Base-by-base conservation (phyloP, 2,797 vertebrate genomes). In the Pangasius krempfi region DNA sequence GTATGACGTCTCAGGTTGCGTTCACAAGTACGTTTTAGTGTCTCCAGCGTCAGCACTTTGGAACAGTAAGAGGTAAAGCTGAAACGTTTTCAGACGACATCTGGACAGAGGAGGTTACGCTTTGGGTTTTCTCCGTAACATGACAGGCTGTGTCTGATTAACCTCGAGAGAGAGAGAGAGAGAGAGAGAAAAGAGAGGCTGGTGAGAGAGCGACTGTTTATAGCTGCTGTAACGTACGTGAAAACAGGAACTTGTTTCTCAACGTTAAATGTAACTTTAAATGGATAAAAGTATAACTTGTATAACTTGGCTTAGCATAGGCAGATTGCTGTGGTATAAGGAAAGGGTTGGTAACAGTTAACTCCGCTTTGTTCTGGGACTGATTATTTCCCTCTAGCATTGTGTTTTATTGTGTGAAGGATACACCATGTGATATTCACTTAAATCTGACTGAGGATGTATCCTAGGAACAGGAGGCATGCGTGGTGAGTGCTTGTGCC, bases 401-500 rank as follows among this genome's bases (percentile, higher is more conserved):
- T 6, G 20, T 40, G 30, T 20, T 40, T 81, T 81, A 60, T 58
- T 25, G 30, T 81, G 56, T 40, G 47, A 60, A 81, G 20, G 33
- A 40, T 18, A 12, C 54, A 60, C 30, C 7, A 25, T 12, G 54
- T 60, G 54, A 60, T 60, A 60, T 60, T 40, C 37, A 82, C 52
- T 80, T 80, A 37, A 58, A 80, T 64, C 25, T n/a, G 37, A 44
- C 81, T 18, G 58, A 64, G 81, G 58, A 83, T 37, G 83, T 84
- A 52, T 70, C 62, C 62, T 70, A 84, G 83, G n/a, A 84, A 84
- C 62, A 30, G 82, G 62, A 84, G 50, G 47, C 64, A 86, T 86
- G 85, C 56, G 72, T 68, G 56, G 68, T 56, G 50, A 73, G 84
- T 18, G 22, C 50, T n/a, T 85, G 68, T 73, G 54, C 33, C 52